Base-by-base conservation (phyloP, 2,797 vertebrate species). In the Leucoraja ocellata region DNA sequence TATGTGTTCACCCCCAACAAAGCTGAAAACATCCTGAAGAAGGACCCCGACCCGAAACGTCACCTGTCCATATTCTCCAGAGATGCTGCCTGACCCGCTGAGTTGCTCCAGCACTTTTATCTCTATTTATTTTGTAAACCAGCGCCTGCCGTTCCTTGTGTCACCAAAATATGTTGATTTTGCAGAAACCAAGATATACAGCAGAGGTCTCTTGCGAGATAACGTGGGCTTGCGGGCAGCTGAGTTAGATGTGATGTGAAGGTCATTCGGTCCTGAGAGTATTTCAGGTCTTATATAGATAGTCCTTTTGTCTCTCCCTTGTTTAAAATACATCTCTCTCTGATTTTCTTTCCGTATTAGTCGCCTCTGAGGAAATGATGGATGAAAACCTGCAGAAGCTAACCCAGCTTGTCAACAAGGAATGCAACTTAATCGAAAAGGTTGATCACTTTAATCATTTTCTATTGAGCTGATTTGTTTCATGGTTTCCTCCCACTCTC, bases 391-490 rank as follows among this genome's bases (percentile, higher is more conserved):
- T 99, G 78, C 98, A 98, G 97, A 99, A 99, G 97, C 97, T 99
- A 96, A 99, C 98, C 94, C 98, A 99, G 94, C 99, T 99, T 97
- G 98, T 99, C 97, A 99, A 99, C 97, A 99, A 99, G 97, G 99
- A 99, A 95, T 99, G 98, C 97, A 99, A 98, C 97, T 96, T 99
- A 95, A 99, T 99, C 96, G 98, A 99, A 97, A 99, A 99, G 99
- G 99, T 99, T 96, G 71, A 96, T 95, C 95, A 78, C 95, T 95
- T 95, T 93, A 94, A 96, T 96, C 95, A 94, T 96, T 95, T 46
- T 92, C 90, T 74, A 54, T 92, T 58, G 36, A 76, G 14, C 71
- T 23, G 21, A 28, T 76, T 63, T 88, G n/a, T 39, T 88, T 18
- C 18, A 68, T 88, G 32, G 32, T 32, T 32, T 32, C 32, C 32